phyloP scores from a whole-genome alignment of 2,113 vertebrate genomes.

The Pogonocichla stellata region DNA sequence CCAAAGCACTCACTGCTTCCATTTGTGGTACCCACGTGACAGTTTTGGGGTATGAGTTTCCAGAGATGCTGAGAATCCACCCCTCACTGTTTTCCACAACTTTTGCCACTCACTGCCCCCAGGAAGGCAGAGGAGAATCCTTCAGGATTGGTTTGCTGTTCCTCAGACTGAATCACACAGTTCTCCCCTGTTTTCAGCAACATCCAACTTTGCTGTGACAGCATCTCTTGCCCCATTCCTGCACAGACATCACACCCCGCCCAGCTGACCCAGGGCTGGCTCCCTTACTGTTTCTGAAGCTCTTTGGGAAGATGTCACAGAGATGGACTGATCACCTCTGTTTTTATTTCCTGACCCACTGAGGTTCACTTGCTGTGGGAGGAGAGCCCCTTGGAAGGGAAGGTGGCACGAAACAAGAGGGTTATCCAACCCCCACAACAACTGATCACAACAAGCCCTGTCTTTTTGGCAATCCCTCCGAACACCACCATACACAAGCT shows the following conservation, averaged over 20 bases:
- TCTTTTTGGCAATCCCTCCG: not conserved
- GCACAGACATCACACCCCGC: no score
- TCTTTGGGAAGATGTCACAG: not conserved
- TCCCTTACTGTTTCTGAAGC: fast-evolving
- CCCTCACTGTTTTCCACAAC: not conserved
- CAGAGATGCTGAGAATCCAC: not conserved
- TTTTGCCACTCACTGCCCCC: not conserved
- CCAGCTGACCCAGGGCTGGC: not conserved
- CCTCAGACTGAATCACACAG: not conserved
- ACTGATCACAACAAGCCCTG: not conserved
- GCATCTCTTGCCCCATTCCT: not conserved
- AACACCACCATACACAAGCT: fast-evolving
- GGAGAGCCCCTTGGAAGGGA: not conserved
- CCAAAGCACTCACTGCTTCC: not conserved
- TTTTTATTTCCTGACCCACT: not conserved
- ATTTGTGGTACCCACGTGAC: not conserved
- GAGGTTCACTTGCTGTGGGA: not conserved
- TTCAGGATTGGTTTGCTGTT: not conserved
- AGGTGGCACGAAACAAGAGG: fast-evolving
- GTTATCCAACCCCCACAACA: not conserved
- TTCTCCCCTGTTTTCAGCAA: not conserved
- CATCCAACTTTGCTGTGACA: not conserved
- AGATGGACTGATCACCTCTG: not conserved
- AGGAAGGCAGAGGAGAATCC: not conserved
- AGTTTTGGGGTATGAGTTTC: not conserved